Base-by-base conservation (phyloP, 2,113 vertebrate species). In the Bubo bubo region DNA sequence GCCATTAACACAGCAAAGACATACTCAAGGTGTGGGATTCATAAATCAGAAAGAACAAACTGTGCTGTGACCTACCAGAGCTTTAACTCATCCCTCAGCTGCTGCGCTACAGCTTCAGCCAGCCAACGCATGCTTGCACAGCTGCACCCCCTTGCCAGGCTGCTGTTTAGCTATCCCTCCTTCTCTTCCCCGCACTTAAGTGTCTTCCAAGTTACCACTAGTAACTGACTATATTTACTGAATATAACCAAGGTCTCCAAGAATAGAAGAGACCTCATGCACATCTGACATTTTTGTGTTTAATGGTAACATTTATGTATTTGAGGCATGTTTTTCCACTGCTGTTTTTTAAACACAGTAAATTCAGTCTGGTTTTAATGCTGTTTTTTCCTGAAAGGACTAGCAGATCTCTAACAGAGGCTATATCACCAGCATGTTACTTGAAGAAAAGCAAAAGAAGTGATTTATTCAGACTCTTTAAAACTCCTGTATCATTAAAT, bases 141-240 rank as follows among this genome's bases (percentile, higher is more conserved):
- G 88, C 94, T 92, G 93, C 79, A 91, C 5, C 74, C 45, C 53
- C 55, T 8, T 18, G 34, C 41, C 94, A 79, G 79, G 66, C 72
- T 64, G 59, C 62, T 64, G 18, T 12, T 89, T 12, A 41, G 49
- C 35, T 45, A 49, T 32, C 49, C 71, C 67, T 88, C 70, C 73
- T 83, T 21, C 93, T 50, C 81, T 26, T 90, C 77, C 47, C 35
- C 3, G 0, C 62, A 26, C 60, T 62, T 39, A 10, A 70, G 32
- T 8, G 34, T 27, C 84, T 82, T 92, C 91, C 89, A 89, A 79
- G 95, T 91, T 91, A 81, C 91, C 91, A 68, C 45, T 91, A 41
- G 86, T 82, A 91, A 95, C 91, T 62, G 93, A 93, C 90, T 93
- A 15, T 76, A 88, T 93, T 91, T 95, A 82, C 84, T 2, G n/a